These are phyloP conservation scores for Psilopogon haemacephalus DNA, from an alignment of 2,113 vertebrate species.

Conservation along the genomic window DNA sequence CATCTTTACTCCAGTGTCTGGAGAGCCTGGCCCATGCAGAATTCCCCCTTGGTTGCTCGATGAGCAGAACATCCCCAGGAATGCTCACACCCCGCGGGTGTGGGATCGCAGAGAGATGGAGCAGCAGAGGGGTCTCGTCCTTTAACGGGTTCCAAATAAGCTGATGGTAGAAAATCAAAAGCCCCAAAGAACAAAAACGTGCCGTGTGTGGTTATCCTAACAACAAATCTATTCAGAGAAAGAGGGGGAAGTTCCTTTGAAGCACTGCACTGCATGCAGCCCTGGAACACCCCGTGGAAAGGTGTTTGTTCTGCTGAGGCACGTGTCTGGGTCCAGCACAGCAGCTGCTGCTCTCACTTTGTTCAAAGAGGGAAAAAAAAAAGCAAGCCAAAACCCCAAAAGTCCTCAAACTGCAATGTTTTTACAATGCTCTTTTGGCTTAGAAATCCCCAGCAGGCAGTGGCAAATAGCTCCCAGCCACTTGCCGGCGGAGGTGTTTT, in stretches of 20 bases:
- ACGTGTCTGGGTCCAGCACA: not conserved
- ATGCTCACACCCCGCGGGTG: rapidly evolving
- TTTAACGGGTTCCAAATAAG: not conserved
- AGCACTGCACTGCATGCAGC: not conserved
- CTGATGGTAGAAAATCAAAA: not conserved
- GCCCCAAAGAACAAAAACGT: not conserved
- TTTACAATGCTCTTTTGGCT: not conserved
- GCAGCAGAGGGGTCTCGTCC: not conserved
- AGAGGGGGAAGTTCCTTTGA: not conserved
- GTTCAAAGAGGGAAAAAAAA: not conserved
- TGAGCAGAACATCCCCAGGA: not conserved
- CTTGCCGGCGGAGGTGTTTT: not conserved
- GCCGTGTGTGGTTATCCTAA: not conserved
- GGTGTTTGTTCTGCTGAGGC: not conserved
- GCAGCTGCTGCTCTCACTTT: constrained; percentile 5
- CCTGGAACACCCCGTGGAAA: constrained; percentile 16
- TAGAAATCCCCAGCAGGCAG: not conserved
- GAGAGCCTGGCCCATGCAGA: not conserved
- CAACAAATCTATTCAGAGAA: not conserved
- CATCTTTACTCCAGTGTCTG: not conserved
- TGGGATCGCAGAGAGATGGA: not conserved
- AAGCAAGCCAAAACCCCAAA: too few relatives aligned
- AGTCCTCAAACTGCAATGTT: not conserved
- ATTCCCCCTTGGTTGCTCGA: not conserved
- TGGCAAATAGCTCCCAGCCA: not conserved